Percentiles rank a stretch among this genome's conserved stretches.
phyloP scores from a whole-genome alignment of 2,888 invertebrate species.

The Clusia tigrina region DNA sequence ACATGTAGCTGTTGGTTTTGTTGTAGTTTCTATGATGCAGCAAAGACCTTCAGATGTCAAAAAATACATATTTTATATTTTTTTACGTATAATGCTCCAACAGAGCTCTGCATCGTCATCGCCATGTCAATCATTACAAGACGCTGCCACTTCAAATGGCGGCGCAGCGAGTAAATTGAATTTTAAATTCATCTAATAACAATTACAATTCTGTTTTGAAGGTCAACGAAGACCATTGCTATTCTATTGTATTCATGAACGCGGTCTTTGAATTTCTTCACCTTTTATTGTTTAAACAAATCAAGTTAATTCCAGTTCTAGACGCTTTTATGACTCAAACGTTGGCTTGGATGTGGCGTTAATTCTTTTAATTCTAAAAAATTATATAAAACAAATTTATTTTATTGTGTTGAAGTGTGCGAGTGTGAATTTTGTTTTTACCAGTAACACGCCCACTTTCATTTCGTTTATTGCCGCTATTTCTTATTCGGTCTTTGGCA shows the following conservation, averaged over 20 bases:
- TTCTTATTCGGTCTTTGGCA: too few species aligned
- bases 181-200: constrained; percentile 20
- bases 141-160: background rate
- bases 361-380: too few species aligned
- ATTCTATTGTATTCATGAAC: background rate
- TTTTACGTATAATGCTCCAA: background rate
- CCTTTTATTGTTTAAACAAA: background rate
- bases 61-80: constrained; percentile 27
- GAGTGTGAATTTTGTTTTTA: too few species aligned
- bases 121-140: background rate
- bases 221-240: constrained; percentile 41
- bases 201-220: constrained; percentile 34
- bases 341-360: too few species aligned
- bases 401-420: too few species aligned
- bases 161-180: constrained; percentile 22
- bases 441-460: too few species aligned
- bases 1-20: background rate
- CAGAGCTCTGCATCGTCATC: constrained; percentile 48
- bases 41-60: constrained; percentile 42
- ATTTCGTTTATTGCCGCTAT: too few species aligned
- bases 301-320: background rate
- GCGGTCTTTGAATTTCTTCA: background rate
- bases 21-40: constrained; percentile 22
- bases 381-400: too few species aligned
- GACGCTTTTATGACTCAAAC: background rate